Evolutionary conservation across 2,113 vertebrate species (phyloP).

Genomic region (Pituophis catenifer): DNA sequence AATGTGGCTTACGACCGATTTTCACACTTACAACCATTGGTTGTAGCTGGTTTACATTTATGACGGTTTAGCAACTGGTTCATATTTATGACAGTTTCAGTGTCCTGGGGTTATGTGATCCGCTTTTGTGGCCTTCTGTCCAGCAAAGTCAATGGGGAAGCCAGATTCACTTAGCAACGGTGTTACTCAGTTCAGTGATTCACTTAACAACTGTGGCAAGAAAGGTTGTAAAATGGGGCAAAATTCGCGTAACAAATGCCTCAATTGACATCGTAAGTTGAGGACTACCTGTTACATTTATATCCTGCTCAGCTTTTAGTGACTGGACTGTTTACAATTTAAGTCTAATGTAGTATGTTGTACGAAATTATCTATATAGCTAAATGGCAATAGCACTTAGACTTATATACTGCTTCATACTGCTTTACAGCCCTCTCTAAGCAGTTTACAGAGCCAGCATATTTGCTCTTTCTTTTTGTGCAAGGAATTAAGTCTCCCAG

Average conservation of each 20-base stretch:
- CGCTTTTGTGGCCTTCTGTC: not conserved
- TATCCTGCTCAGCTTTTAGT: no score
- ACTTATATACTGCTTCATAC: no score
- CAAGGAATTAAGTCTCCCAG: no score
- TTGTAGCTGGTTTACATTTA: not conserved
- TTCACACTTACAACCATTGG: not conserved
- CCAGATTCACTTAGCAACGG: not conserved
- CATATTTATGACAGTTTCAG: not conserved
- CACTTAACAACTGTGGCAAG: not conserved
- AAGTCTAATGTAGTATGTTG: no score
- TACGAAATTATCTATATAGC: no score
- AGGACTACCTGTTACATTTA: not conserved
- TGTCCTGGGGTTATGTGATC: not conserved
- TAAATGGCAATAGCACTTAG: no score
- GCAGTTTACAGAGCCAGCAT: no score
- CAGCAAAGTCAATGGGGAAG: not conserved
- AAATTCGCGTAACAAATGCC: not conserved
- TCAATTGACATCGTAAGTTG: not conserved
- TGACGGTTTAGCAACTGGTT: not conserved
- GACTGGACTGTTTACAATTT: no score
- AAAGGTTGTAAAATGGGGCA: not conserved
- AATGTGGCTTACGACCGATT: not conserved
- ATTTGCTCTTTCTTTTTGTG: no score
- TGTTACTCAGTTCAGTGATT: not conserved
- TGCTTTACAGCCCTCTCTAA: no score